A percentile compares a stretch with the other conserved stretches of the same genome.
Conservation (phyloP, 2,888 invertebrate species). For the Brenthis hecate region DNA sequence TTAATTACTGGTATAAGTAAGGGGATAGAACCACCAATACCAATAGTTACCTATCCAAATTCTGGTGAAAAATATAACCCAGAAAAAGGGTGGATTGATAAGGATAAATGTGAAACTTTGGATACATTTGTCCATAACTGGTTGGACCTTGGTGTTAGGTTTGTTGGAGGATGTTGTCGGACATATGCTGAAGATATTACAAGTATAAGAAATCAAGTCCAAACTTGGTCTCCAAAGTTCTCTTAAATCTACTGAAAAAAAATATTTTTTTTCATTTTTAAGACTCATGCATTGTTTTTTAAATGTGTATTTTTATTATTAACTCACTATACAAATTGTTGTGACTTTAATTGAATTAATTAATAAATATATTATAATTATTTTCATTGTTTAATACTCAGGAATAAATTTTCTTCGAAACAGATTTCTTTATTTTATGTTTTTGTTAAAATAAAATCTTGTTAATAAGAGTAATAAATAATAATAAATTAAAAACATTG, state of each 20-base stretch:
- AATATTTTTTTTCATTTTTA: too few species aligned
- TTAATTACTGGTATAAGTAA: constrained; percentile 59
- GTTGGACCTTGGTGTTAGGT: constrained; percentile 89
- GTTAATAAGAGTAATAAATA: too few species aligned
- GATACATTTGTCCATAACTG: constrained; percentile 88
- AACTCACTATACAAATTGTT: too few species aligned
- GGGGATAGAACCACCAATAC: constrained; percentile 69
- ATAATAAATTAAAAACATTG: neutral
- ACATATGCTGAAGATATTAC: constrained; percentile 89
- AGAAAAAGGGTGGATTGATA: constrained; percentile 84
- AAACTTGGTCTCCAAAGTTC: neutral
- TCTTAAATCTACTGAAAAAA: neutral
- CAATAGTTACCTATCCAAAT: constrained; percentile 94
- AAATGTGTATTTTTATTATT: too few species aligned
- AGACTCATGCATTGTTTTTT: too few species aligned
- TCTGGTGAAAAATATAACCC: constrained; percentile 90
- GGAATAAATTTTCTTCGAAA: too few species aligned
- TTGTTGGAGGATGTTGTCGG: constrained; percentile 94
- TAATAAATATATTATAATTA: too few species aligned
- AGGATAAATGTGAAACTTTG: constrained; percentile 84
- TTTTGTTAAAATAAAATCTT: neutral
- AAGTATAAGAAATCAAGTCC: constrained; percentile 68
- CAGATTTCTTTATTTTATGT: neutral
- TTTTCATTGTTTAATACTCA: too few species aligned
- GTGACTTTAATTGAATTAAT: too few species aligned